phyloP scores from a whole-genome alignment of 2,113 vertebrate species.

The Halcyon senegalensis region DNA sequence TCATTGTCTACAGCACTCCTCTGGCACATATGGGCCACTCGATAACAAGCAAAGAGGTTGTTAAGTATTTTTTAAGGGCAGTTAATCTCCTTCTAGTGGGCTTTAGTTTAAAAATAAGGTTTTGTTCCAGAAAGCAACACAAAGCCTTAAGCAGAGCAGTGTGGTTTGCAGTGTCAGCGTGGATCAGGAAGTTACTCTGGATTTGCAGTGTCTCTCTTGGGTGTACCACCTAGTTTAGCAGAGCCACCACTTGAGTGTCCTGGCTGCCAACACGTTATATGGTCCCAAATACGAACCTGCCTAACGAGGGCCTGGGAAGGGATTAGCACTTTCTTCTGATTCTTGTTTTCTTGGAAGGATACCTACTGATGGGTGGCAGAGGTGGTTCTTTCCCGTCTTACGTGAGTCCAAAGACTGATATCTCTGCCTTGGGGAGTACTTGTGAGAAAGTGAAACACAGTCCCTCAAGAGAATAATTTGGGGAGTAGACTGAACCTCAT shows the following conservation, averaged over 20 bases:
- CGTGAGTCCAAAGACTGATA: fast-evolving
- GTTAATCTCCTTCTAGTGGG: constrained; percentile 8
- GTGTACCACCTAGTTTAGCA: neutral
- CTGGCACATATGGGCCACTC: neutral
- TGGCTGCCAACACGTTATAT: neutral
- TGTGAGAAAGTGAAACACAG: neutral
- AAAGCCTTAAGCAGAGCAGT: neutral
- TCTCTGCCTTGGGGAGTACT: neutral
- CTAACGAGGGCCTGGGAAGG: neutral
- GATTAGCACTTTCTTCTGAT: neutral
- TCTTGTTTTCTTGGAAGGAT: neutral
- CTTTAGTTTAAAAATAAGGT: neutral
- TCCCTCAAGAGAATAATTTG: neutral
- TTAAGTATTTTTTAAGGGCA: constrained; percentile 42
- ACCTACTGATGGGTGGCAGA: neutral
- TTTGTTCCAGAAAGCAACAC: neutral
- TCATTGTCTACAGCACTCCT: neutral
- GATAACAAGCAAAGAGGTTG: neutral
- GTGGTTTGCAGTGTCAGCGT: neutral
- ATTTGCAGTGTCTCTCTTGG: neutral
- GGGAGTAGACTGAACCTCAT: neutral
- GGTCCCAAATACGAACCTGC: neutral
- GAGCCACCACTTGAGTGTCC: neutral
- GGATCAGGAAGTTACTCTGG: neutral
- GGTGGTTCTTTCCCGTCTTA: neutral